These are phyloP conservation scores for Sakesphorus luctuosus DNA, from an alignment of 2,113 vertebrate species.

Conservation along the genomic window DNA sequence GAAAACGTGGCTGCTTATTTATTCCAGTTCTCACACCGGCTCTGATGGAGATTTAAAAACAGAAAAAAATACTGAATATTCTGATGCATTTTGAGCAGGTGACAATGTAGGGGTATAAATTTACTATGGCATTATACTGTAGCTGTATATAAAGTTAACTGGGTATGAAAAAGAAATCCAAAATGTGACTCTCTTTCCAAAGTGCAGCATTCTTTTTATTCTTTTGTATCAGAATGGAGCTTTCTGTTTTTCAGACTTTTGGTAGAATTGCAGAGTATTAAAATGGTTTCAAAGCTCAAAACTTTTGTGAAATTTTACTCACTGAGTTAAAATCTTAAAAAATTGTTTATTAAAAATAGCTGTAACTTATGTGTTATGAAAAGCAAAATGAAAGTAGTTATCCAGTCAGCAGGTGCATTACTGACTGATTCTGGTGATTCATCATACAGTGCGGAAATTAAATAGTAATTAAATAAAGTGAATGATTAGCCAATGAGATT, in stretches of 20 bases:
- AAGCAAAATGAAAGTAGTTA: neutral
- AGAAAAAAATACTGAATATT: neutral
- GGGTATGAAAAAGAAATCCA: conserved; percentile 2
- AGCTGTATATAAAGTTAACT: conserved; percentile 12
- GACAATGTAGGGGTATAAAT: neutral
- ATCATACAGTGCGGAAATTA: neutral
- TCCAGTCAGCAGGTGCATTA: neutral
- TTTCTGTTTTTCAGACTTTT: neutral
- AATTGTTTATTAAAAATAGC: neutral
- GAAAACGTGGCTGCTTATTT: neutral
- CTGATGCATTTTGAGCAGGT: neutral
- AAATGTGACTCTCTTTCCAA: neutral
- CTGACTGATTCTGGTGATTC: neutral
- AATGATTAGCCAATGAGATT: neutral
- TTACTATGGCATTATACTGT: neutral
- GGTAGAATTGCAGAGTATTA: neutral
- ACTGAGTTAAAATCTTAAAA: neutral
- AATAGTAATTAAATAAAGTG: neutral
- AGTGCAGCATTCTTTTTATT: neutral
- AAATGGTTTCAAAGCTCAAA: neutral
- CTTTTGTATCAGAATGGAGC: neutral
- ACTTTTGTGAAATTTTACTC: neutral
- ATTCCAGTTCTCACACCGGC: neutral
- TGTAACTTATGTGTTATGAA: neutral
- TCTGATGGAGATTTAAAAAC: neutral